Conservation (phyloP, 2,888 invertebrate genomes). For the Caenorhabditis zanzibari region DNA sequence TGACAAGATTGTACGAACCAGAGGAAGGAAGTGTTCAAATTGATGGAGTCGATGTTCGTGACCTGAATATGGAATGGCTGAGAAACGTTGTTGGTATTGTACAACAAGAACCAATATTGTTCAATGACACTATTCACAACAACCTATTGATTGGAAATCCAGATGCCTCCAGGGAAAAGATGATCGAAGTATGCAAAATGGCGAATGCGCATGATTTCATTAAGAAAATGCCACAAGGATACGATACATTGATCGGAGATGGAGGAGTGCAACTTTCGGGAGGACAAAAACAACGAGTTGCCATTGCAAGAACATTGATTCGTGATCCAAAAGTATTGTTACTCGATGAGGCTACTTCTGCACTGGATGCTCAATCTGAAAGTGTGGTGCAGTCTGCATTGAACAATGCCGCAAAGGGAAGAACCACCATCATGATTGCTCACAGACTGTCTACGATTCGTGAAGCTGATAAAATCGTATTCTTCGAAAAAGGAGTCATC, state of each 20-base stretch:
- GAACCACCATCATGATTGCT: conserved; percentile 78
- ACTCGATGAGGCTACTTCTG: conserved; percentile 86
- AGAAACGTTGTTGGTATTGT: conserved; percentile 78
- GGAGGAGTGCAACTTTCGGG: conserved; percentile 80
- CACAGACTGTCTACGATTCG: conserved; percentile 79
- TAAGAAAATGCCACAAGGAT: conserved; percentile 75
- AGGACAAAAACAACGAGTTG: conserved; percentile 79
- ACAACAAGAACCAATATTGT: conserved; percentile 79
- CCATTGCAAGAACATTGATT: conserved; percentile 75
- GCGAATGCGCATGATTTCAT: conserved; percentile 81
- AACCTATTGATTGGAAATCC: conserved; percentile 74
- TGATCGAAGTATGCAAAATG: conserved; percentile 77
- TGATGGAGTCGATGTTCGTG: conserved; percentile 76
- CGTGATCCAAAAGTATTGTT: conserved; percentile 84
- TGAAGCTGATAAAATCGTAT: conserved; percentile 79
- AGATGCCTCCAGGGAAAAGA: conserved; percentile 70
- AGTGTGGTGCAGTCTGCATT: conserved; percentile 87
- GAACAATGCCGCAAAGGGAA: conserved; percentile 75
- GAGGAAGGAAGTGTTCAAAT: conserved; percentile 71
- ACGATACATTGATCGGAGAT: conserved; percentile 79
- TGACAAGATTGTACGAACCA: conserved; percentile 73
- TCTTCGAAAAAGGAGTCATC: conserved; percentile 77
- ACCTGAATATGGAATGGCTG: conserved; percentile 75
- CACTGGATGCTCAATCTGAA: conserved; percentile 90
- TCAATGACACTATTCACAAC: conserved; percentile 76